These are phyloP conservation scores for Hydrolagus colliei DNA, from an alignment of 2,797 vertebrate genomes.

Conservation along the genomic window DNA sequence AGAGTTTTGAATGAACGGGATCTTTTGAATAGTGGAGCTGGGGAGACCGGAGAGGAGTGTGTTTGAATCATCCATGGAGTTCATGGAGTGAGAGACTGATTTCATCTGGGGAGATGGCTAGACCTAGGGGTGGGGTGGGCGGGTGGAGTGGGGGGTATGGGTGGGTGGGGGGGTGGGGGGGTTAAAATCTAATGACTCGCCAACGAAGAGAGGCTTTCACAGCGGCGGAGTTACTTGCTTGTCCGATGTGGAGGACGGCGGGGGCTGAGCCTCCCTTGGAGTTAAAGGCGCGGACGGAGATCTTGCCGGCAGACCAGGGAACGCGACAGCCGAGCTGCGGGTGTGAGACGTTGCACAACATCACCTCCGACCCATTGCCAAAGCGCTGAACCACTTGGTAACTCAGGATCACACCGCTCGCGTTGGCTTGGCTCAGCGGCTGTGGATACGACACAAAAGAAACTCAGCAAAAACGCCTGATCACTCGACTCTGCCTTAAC, in stretches of 20 bases:
- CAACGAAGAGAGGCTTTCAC: no score
- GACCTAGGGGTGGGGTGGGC: no score
- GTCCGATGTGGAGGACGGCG: constrained; percentile 48
- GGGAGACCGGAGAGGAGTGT: no score
- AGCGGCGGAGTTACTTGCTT: rapidly evolving
- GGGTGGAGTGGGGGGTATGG: no score
- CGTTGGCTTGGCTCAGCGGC: constrained; percentile 51
- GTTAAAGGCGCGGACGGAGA: constrained; percentile 61
- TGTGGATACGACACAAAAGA: constrained; percentile 38
- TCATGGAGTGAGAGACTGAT: no score
- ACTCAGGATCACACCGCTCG: constrained; percentile 49
- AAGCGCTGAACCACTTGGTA: constrained; percentile 50
- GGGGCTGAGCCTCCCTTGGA: constrained; percentile 59
- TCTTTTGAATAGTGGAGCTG: no score
- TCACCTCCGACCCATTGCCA: background rate
- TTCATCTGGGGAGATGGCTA: no score
- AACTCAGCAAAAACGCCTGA: background rate
- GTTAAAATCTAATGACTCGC: no score
- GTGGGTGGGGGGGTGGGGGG: no score
- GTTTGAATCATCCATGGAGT: no score
- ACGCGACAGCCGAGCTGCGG: constrained; percentile 42
- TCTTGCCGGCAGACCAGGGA: constrained; percentile 38
- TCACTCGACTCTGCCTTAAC: no score
- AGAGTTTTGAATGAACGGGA: no score
- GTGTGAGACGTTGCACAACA: constrained; percentile 39